Evolutionary conservation across 2,113 vertebrate genomes (phyloP), one percentile per base, ranked within the genome.

Genomic region (Theristicus caerulescens): DNA sequence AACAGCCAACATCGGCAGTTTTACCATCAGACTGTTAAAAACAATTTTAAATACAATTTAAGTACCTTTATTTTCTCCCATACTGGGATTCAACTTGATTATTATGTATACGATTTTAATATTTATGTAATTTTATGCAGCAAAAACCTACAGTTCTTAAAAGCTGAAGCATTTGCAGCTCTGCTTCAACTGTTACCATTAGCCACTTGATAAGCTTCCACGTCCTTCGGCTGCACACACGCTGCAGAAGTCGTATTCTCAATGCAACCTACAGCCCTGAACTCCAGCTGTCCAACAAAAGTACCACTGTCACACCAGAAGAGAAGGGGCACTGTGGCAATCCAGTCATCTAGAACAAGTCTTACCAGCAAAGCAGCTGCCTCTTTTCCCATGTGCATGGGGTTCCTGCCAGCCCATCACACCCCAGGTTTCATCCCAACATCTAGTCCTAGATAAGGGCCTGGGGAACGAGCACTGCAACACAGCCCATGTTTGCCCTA

Each of bases 401-500:
- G 29, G 25, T 13, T 59, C 34, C 58, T n/a, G 26, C 13, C n/a
- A 55, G 80, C 34, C 21, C 61, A 62, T 13, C 36, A 34, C 11
- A n/a, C 13, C 1, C 21, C 31, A 36, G 32, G 5, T 40, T 58
- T 46, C 44, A 40, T 9, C 12, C 51, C 38, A 51, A 29, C 15
- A 32, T 22, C 11, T 7, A 46, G 38, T 51, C 22, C 36, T 17
- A 5, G 5, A 11, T 14, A 5, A 76, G 16, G 4, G 6, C 22
- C 42, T 21, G 49, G 16, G 44, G 27, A 71, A 71, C 1, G 0
- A 77, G 24, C 26, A 57, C 54, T n/a, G 47, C 27, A 61, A 54
- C 3, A 0, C 1, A 1, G 25, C 7, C 17, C 18, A 36, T 0
- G 1, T 18, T 15, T 77, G 8, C 27, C 24, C 38, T 16, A 2